These are phyloP conservation scores for Brachionus manjavacas DNA, from an alignment of 1,140 invertebrate species.

Conservation along the genomic window DNA sequence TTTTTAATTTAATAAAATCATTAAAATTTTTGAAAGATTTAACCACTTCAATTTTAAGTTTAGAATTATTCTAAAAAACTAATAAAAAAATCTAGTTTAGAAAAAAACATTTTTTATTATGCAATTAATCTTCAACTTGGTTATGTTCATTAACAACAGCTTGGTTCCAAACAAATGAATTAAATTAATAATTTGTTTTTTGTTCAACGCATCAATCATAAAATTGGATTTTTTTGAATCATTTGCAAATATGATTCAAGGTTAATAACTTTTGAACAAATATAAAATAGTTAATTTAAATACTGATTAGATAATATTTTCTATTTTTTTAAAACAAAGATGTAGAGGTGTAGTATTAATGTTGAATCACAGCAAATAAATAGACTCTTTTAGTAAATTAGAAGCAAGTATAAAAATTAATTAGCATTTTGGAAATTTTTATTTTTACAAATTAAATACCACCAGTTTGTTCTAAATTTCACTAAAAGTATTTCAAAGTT, in stretches of 20 bases:
- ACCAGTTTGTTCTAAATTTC: background rate
- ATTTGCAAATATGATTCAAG: background rate
- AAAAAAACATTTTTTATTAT: background rate
- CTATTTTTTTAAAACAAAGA: background rate
- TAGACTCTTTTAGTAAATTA: background rate
- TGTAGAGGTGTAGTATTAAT: background rate
- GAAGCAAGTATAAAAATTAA: background rate
- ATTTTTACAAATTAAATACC: background rate
- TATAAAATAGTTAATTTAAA: background rate
- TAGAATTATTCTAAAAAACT: background rate
- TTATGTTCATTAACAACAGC: background rate
- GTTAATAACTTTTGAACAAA: background rate
- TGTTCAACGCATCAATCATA: background rate
- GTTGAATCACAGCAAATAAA: background rate
- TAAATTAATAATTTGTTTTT: background rate
- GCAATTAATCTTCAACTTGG: background rate
- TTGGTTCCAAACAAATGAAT: background rate
- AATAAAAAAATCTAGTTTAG: background rate
- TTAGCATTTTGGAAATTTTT: background rate
- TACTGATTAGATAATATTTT: background rate
- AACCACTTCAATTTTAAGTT: background rate
- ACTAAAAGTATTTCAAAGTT: slow-evolving; percentile 11
- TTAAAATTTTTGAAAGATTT: background rate
- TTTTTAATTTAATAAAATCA: background rate
- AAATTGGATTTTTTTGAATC: background rate